Evolutionary conservation across 2,888 invertebrate species (phyloP).

Genomic region (Sisyra terminalis): DNA sequence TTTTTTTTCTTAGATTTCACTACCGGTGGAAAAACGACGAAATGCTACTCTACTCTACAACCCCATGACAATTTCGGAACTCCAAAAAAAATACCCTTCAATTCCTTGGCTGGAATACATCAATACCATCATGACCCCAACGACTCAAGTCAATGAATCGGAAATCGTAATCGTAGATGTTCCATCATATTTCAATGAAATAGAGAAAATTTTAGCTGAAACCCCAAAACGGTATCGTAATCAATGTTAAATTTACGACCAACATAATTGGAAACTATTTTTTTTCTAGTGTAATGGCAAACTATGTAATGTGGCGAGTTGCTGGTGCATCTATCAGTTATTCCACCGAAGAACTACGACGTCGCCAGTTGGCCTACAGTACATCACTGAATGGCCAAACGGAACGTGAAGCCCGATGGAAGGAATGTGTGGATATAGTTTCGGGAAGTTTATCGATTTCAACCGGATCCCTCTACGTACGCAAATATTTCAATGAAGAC

Average conservation of each 20-base stretch:
- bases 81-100: conserved; percentile 57
- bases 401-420: conserved; percentile 71
- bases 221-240: conserved; percentile 35
- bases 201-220: conserved; percentile 39
- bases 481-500: conserved; percentile 72
- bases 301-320: conserved; percentile 87
- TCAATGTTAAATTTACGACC: no score
- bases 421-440: conserved; percentile 73
- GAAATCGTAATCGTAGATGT: conserved; percentile 76
- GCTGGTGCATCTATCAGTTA: conserved; percentile 68
- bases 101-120: conserved; percentile 75
- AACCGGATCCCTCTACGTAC: conserved; percentile 72
- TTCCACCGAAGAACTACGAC: conserved; percentile 59
- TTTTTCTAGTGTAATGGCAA: conserved; percentile 48
- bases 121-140: conserved; percentile 56
- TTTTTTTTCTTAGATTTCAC: conserved; percentile 46
- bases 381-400: conserved; percentile 70
- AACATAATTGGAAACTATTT: no score
- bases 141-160: conserved; percentile 39
- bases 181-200: conserved; percentile 57
- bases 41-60: conserved; percentile 87
- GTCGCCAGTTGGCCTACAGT: conserved; percentile 63
- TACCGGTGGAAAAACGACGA: conserved; percentile 77
- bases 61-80: conserved; percentile 65
- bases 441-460: conserved; percentile 58